phyloP scores from a whole-genome alignment of 2,888 invertebrate species.

The Sceliomorpha sp. region DNA sequence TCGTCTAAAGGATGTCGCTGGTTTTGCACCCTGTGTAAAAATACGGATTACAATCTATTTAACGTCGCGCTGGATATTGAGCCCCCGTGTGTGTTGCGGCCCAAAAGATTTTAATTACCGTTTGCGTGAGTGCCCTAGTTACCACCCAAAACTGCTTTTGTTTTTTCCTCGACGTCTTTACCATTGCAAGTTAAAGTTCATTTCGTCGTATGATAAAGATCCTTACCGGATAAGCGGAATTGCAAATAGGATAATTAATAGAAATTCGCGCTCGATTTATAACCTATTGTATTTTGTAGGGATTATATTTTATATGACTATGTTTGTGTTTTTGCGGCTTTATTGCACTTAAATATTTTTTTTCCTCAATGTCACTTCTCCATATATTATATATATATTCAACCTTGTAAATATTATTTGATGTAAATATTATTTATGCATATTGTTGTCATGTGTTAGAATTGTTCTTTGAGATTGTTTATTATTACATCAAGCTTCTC shows the following conservation, averaged over 20 bases:
- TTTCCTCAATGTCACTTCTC: conserved; percentile 4
- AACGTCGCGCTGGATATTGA: conserved; percentile 59
- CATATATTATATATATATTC: too few relatives aligned
- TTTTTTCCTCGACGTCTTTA: neutral
- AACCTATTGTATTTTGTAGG: conserved; percentile 11
- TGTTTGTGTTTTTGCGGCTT: conserved; percentile 1
- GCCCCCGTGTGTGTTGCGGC: conserved; percentile 64
- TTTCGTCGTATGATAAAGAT: neutral
- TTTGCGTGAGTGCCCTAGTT: conserved; percentile 64
- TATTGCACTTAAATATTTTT: conserved; percentile 7
- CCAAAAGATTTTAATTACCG: conserved; percentile 70
- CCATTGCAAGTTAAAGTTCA: neutral
- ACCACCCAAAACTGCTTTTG: conserved; percentile 23
- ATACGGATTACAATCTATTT: conserved; percentile 73
- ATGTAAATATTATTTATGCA: too few relatives aligned
- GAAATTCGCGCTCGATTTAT: conserved; percentile 27
- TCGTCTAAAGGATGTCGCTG: too few relatives aligned
- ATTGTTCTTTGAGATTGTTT: too few relatives aligned
- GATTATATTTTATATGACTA: neutral
- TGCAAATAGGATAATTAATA: conserved; percentile 1
- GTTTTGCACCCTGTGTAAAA: conserved; percentile 21
- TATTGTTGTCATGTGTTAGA: too few relatives aligned
- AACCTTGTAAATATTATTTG: too few relatives aligned
- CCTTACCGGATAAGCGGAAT: neutral
- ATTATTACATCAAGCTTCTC: too few relatives aligned